A percentile compares a stretch with the other conserved stretches of the same genome.
phyloP scores from a whole-genome alignment of 2,797 vertebrate genomes.

The Anolis apletophallus region DNA sequence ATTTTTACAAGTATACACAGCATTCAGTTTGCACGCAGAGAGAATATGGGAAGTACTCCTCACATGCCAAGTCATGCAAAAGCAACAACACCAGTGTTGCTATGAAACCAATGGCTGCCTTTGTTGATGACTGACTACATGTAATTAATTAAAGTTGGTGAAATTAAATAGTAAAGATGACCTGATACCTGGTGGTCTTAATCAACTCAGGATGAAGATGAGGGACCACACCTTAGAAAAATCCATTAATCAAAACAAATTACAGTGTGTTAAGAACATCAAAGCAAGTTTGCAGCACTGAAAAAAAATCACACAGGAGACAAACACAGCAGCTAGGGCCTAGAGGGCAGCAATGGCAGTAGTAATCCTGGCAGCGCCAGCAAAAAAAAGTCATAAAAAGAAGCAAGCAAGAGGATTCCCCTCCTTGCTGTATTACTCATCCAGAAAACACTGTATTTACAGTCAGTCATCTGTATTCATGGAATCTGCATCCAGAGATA shows the following conservation, averaged over 20 bases:
- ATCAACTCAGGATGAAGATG: slow-evolving; percentile 67
- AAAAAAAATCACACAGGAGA: slow-evolving; percentile 60
- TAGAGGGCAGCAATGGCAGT: slow-evolving; percentile 30
- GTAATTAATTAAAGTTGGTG: slow-evolving; percentile 64
- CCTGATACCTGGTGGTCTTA: slow-evolving; percentile 67
- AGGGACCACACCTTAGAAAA: slow-evolving; percentile 67
- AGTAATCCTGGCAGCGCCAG: slow-evolving; percentile 28
- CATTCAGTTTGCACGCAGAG: slow-evolving; percentile 13
- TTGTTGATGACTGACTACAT: slow-evolving; percentile 64
- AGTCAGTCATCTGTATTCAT: too few relatives aligned
- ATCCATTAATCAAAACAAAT: slow-evolving; percentile 75
- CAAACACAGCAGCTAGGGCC: slow-evolving; percentile 55
- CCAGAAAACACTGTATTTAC: slow-evolving; percentile 37
- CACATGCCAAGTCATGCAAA: slow-evolving; percentile 46
- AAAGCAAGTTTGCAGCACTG: slow-evolving; percentile 59
- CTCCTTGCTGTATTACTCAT: slow-evolving; percentile 5
- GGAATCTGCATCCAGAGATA: too few relatives aligned
- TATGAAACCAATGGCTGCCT: slow-evolving; percentile 55
- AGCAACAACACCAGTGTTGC: slow-evolving; percentile 41
- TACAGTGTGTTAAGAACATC: slow-evolving; percentile 58
- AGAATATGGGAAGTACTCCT: not conserved
- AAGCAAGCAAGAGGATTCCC: not conserved
- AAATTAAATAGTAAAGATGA: slow-evolving; percentile 68
- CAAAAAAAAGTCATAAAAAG: slow-evolving; percentile 1
- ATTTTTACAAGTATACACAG: slow-evolving; percentile 20